Conservation (phyloP, 2,888 invertebrate species). For the Rhingia campestris region DNA sequence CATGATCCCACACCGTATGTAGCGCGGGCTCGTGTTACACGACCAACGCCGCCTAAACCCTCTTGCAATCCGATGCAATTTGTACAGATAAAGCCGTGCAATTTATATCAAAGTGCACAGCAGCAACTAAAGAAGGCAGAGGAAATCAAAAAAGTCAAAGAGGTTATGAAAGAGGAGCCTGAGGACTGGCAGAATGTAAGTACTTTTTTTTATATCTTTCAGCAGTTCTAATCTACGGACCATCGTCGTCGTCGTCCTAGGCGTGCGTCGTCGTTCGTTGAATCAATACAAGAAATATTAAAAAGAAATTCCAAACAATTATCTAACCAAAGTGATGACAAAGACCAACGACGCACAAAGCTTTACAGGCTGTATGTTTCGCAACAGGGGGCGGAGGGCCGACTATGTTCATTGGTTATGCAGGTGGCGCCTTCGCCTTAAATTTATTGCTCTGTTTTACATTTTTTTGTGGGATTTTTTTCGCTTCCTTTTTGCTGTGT, state of each 20-base stretch:
- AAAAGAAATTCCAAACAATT: slow-evolving; percentile 39
- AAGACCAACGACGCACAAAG: slow-evolving; percentile 5
- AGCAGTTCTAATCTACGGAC: slow-evolving; percentile 10
- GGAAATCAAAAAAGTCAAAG: slow-evolving; percentile 92
- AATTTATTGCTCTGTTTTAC: slow-evolving; percentile 55
- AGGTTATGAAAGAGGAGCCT: slow-evolving; percentile 91
- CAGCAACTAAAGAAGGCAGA: slow-evolving; percentile 93
- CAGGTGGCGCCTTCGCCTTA: slow-evolving; percentile 65
- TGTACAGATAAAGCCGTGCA: slow-evolving; percentile 94
- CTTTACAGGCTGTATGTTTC: slow-evolving; percentile 29
- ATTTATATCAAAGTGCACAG: slow-evolving; percentile 91
- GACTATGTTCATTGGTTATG: slow-evolving; percentile 55
- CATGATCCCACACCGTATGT: slow-evolving; percentile 82
- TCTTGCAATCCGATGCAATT: slow-evolving; percentile 94
- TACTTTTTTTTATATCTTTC: slow-evolving; percentile 69
- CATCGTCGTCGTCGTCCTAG: background rate
- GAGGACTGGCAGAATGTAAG: slow-evolving; percentile 96
- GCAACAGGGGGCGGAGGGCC: slow-evolving; percentile 16
- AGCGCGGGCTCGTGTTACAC: slow-evolving; percentile 85
- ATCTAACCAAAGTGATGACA: slow-evolving; percentile 39
- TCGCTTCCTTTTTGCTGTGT: background rate
- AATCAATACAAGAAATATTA: slow-evolving; percentile 22
- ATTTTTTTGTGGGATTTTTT: slow-evolving; percentile 23
- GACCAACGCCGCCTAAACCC: slow-evolving; percentile 91
- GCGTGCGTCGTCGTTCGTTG: background rate